A percentile compares a stretch with the other conserved stretches of the same genome.
These are phyloP conservation scores for Dexiosoma caninum DNA, from an alignment of 2,888 invertebrate species.

Conservation along the genomic window DNA sequence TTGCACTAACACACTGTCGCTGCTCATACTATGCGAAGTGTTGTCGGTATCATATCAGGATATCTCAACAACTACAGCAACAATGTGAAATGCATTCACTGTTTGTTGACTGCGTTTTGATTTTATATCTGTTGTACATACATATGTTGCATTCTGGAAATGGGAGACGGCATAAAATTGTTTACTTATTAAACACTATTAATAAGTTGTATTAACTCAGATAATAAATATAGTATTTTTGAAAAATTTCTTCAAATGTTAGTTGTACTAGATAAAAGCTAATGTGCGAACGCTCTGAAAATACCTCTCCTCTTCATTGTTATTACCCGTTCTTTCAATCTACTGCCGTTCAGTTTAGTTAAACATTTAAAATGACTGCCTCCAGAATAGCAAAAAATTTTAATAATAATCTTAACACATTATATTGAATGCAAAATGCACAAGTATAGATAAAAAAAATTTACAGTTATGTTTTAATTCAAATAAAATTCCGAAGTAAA, in stretches of 20 bases:
- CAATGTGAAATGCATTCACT: conserved; percentile 24
- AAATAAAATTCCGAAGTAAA: too few species aligned
- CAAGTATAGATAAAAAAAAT: too few species aligned
- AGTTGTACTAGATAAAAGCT: conserved; percentile 1
- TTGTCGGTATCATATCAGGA: conserved; percentile 55
- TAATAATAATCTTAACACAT: too few species aligned
- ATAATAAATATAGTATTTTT: conserved; percentile 5
- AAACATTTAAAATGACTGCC: too few species aligned
- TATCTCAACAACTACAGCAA: conserved; percentile 25
- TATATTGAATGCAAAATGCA: too few species aligned
- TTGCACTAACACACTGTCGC: neutral
- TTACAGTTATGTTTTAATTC: too few species aligned
- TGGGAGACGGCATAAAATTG: conserved; percentile 20
- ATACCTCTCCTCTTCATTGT: too few species aligned
- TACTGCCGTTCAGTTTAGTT: too few species aligned
- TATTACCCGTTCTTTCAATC: too few species aligned
- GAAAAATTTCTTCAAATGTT: neutral
- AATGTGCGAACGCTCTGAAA: neutral
- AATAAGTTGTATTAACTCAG: neutral
- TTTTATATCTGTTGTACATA: conserved; percentile 17
- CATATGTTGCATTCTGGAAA: conserved; percentile 49
- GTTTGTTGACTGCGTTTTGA: neutral
- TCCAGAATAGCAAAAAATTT: too few species aligned
- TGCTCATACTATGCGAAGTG: conserved; percentile 19
- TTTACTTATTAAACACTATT: too few species aligned